Evolutionary conservation across 2,888 invertebrate species (phyloP), one percentile per base, ranked within the genome.

Genomic region (Teleogryllus oceanicus): DNA sequence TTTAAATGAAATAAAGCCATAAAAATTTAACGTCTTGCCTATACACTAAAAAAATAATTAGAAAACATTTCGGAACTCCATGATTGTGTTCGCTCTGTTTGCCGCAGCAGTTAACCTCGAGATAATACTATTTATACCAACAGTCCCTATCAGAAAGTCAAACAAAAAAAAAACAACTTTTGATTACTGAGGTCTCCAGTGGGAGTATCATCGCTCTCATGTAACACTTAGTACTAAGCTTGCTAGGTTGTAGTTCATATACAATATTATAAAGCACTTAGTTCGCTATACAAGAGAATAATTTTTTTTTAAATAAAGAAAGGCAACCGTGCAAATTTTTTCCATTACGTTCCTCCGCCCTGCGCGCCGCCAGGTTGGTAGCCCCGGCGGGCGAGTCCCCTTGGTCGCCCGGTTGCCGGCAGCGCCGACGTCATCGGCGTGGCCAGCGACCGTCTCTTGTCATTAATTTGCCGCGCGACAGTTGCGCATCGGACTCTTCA

Each of bases 401-500:
- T 62, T 18, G 62, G 62, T 16, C 62, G 18, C 2, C 62, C 62
- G 18, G 62, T 16, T 62, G 18, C 62, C 62, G 24, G 16, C 62
- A 62, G 62, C 62, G 18, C 62, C 16, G 62, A 62, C 62, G 62
- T 62, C 62, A 62, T 62, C 62, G 62, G 62, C 62, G 62, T 13
- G 62, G 62, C 62, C 62, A 16, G 62, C 62, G 62, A 62, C 62
- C 62, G 62, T 62, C 62, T 2, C 18, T 18, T 62, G 62, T 62
- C 62, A 62, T 62, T 62, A 62, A 62, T 62, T 62, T 62, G 62
- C 62, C 13, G 62, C 24, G 62, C 62, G 62, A 62, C 62, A 62
- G 62, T 62, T 62, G 62, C 62, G 62, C 62, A 62, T 62, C 16
- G 62, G 18, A 18, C 62, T 16, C 62, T 62, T 62, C 62, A 62